Conservation (phyloP, 1,140 invertebrate species). For the Rhagoletis pomonella region DNA sequence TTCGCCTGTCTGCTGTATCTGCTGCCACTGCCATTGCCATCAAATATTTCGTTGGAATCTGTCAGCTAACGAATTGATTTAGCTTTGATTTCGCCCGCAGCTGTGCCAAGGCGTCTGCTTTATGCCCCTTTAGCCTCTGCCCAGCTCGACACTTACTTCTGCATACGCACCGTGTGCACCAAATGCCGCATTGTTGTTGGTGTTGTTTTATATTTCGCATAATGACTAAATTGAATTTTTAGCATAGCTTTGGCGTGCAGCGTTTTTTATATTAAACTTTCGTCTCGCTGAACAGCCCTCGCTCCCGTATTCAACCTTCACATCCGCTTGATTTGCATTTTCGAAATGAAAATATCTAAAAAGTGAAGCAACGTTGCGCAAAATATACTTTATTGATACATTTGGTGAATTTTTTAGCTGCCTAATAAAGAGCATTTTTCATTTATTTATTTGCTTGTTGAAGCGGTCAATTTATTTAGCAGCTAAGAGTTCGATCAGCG, state of each 20-base stretch:
- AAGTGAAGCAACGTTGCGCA: not conserved
- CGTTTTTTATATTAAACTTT: conserved; percentile 38
- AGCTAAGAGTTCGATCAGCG: not conserved
- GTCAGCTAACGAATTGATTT: conserved; percentile 51
- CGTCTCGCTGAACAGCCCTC: no score
- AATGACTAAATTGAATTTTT: conserved; percentile 53
- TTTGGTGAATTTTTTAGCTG: not conserved
- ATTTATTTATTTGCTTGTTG: not conserved
- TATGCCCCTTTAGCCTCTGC: not conserved
- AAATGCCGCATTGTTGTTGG: not conserved
- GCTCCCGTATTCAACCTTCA: not conserved
- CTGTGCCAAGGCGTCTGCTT: not conserved
- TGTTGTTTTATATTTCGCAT: conserved; percentile 37
- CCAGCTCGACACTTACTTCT: not conserved
- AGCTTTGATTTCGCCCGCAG: conserved; percentile 40
- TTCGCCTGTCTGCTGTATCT: not conserved
- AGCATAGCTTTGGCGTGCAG: conserved; percentile 4
- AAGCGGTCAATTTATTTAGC: not conserved
- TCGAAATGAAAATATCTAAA: not conserved
- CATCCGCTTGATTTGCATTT: not conserved
- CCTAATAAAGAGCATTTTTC: not conserved
- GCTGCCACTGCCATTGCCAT: not conserved
- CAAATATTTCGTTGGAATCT: conserved; percentile 35
- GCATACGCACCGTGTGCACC: not conserved
- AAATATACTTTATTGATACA: conserved; percentile 30